Evolutionary conservation across 1,140 invertebrate species (phyloP).

Genomic region (Eufriesea mexicana): DNA sequence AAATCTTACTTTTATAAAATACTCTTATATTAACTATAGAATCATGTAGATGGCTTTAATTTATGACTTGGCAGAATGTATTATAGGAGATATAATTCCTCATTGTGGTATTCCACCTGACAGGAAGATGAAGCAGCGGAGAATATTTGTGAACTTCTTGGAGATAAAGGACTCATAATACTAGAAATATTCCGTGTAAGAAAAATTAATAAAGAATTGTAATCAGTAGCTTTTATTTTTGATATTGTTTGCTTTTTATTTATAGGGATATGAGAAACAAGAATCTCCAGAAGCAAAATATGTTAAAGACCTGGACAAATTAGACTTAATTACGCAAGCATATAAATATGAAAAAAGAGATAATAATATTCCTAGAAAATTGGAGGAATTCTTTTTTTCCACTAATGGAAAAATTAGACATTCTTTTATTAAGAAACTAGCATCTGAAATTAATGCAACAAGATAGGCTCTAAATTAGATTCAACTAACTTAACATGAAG

Average conservation of each 20-base stretch:
- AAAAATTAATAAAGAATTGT: constrained; percentile 6
- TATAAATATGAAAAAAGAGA: constrained; percentile 95
- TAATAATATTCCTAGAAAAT: constrained; percentile 85
- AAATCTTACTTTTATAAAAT: constrained; percentile 32
- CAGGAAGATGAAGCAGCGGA: constrained; percentile 95
- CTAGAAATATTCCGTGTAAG: constrained; percentile 89
- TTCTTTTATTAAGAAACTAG: constrained; percentile 86
- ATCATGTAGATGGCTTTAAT: constrained; percentile 92
- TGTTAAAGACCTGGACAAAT: constrained; percentile 97
- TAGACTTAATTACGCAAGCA: constrained; percentile 98
- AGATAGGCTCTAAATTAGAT: constrained; percentile 58
- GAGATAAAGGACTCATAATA: constrained; percentile 87
- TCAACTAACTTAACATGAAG: constrained; percentile 27
- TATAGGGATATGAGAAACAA: constrained; percentile 96
- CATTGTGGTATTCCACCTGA: constrained; percentile 92
- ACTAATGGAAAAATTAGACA: constrained; percentile 90
- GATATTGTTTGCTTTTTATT: constrained; percentile 51
- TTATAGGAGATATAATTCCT: constrained; percentile 98
- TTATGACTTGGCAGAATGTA: constrained; percentile 97
- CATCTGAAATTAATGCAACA: constrained; percentile 81
- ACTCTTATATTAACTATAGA: constrained; percentile 74
- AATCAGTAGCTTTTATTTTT: background rate
- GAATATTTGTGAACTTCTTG: constrained; percentile 88
- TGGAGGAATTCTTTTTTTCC: constrained; percentile 95
- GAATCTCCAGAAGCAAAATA: constrained; percentile 93